Evolutionary conservation across 1,140 invertebrate species (phyloP), one percentile per base, ranked within the genome.

Genomic region (Mercenaria mercenaria): DNA sequence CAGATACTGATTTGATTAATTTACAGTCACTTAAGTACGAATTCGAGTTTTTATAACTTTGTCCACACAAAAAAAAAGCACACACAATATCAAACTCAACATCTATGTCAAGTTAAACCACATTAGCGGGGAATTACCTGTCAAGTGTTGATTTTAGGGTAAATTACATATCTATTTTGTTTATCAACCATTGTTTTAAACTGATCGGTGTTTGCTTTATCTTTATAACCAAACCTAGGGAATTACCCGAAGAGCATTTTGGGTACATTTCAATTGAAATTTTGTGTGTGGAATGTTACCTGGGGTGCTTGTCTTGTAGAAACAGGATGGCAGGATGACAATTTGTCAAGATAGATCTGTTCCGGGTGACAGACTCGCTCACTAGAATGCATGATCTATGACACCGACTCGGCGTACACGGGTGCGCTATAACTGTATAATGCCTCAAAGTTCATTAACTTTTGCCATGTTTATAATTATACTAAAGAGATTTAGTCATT

Each of bases 121-220:
- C 43, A 47, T 47, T 15, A 47, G 6, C 6, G 37, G 34, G 34
- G 37, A 72, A 37, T 41, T 41, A 72, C 37, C 37, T 72, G 34
- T 39, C 67, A 29, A 64, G 59, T 64, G 59, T 64, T 72, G 34
- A 72, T 72, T 39, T 39, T 41, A 72, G 37, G 37, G 39, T 72
- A 72, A 72, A 18, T 2, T 39, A 72, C 23, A 29, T 29, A 39
- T 37, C 67, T 4, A 6, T 47, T 72, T 37, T 72, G 37, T 72
- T 72, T 37, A 41, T 18, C 11, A 2, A 72, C 37, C 20, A 72
- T 39, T 29, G 61, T 29, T 67, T 29, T 67, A 32, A 18, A 37
- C n/a, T 8, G 6, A 3, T 37, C 26, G 15, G 39, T 37, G 67
- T 39, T 72, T 72, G 23, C 34, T 39, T 59, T 72, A 72, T 39